Evolutionary conservation across 1,140 invertebrate species (phyloP).

Genomic region (Heliothis virescens): DNA sequence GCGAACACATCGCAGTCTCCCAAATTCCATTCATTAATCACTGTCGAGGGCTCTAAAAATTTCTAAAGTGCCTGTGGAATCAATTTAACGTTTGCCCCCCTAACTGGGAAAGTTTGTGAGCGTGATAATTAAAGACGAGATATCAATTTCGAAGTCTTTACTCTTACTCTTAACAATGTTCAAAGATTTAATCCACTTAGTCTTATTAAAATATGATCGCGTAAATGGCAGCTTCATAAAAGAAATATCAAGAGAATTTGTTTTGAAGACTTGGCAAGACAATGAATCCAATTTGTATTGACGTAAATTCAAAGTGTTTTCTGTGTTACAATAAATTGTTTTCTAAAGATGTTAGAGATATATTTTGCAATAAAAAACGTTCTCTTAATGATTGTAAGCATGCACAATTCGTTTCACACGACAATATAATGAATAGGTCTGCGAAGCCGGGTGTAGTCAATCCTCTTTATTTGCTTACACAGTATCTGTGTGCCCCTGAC

Average conservation of each 20-base stretch:
- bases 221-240: neutral
- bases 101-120: conserved; percentile 74
- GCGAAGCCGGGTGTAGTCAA: neutral
- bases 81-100: conserved; percentile 78
- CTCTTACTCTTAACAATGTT: conserved; percentile 59
- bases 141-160: conserved; percentile 70
- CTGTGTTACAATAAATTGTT: neutral
- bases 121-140: conserved; percentile 79
- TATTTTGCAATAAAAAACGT: neutral
- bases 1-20: conserved; percentile 69
- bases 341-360: neutral
- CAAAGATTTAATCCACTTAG: conserved; percentile 45
- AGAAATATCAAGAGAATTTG: neutral
- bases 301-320: conserved; percentile 11
- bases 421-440: conserved; percentile 15
- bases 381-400: neutral
- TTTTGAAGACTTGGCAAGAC: neutral
- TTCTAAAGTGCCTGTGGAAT: conserved; percentile 81
- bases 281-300: neutral
- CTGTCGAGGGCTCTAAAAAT: conserved; percentile 83
- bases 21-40: conserved; percentile 84
- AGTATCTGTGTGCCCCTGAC: conserved; percentile 36
- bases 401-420: conserved; percentile 30
- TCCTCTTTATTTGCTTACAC: conserved; percentile 37
- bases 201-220: conserved; percentile 42